Base-by-base conservation (phyloP, 2,113 vertebrate genomes). In the Vombatus ursinus region DNA sequence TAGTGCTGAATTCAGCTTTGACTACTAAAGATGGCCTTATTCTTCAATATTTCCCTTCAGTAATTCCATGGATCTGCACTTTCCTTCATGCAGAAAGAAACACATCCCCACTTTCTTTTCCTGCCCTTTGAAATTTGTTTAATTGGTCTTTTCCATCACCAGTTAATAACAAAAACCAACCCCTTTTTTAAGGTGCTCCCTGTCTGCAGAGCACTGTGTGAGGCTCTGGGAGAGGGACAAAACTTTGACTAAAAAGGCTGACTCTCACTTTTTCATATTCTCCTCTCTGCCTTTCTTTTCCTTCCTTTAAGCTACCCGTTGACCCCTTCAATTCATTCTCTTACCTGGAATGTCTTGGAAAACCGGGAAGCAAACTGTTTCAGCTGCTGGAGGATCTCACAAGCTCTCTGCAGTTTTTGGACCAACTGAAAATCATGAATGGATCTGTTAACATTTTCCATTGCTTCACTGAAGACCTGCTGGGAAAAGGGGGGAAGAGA, bases 291-390 rank as follows among this genome's bases (percentile, higher is more conserved):
- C 25, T 23, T 7, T 16, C 23, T 12, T 31, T 14, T 6, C 47
- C 47, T 50, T 44, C 48, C 31, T n/a, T 96, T 84, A 47, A 92
- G 31, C 14, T 90, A 5, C 47, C 54, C 50, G 68, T 49, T 25
- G 6, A 9, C 53, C 24, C 90, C 12, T 0, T 16, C 48, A 14
- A 23, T 8, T 89, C 12, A 1, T 1, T 48, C 9, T 51, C 47
- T 93, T 92, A 98, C 98, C 97, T 98, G 97, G 90, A 94, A 48
- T 51, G 93, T 77, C 2, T 90, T 57, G 5, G 95, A 93, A 44
- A 96, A 94, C 16, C n/a, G 31, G 6, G 77, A 90, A 16, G 53
- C 52, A 47, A 26, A 24, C 53, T 93, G 68, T 10, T 54, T 91
- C 53, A 97, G 28, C 19, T 77, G 25, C 91, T 77, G 94, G 44